phyloP scores from a whole-genome alignment of 2,113 vertebrate species.

The Spheniscus mendiculus region DNA sequence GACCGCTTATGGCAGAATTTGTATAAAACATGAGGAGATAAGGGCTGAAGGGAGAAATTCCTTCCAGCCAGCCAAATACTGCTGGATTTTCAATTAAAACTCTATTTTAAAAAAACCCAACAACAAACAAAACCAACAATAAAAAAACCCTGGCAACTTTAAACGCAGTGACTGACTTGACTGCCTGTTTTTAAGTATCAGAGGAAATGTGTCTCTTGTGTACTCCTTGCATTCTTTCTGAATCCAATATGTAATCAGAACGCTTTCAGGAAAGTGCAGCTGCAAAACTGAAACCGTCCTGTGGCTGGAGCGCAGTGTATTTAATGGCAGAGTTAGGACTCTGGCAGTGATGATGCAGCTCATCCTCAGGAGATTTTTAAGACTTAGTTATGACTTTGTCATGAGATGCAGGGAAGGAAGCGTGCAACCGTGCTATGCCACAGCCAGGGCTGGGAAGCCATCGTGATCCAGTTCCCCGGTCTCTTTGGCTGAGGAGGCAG shows the following conservation, averaged over 20 bases:
- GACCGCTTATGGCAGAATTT: neutral
- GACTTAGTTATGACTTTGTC: neutral
- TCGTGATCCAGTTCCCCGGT: neutral
- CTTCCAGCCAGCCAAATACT: neutral
- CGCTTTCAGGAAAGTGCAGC: neutral
- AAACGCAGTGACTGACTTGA: neutral
- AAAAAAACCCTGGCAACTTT: neutral
- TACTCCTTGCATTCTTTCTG: neutral
- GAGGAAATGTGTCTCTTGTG: neutral
- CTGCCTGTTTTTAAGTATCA: neutral
- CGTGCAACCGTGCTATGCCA: rapidly evolving
- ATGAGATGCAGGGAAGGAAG: neutral
- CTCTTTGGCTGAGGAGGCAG: neutral
- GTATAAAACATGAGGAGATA: neutral
- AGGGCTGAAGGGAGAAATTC: neutral
- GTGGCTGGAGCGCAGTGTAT: neutral
- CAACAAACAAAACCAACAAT: neutral
- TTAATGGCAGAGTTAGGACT: neutral
- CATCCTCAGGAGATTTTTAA: neutral
- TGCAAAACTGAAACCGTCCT: neutral
- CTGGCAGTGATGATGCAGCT: neutral
- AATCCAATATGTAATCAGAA: neutral
- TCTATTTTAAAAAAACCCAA: neutral
- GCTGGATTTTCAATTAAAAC: neutral
- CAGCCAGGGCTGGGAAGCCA: neutral